Percentiles rank a stretch among this genome's conserved stretches.
Evolutionary conservation across 2,797 vertebrate species (phyloP).

Genomic region (Rhinichthys osculus): DNA sequence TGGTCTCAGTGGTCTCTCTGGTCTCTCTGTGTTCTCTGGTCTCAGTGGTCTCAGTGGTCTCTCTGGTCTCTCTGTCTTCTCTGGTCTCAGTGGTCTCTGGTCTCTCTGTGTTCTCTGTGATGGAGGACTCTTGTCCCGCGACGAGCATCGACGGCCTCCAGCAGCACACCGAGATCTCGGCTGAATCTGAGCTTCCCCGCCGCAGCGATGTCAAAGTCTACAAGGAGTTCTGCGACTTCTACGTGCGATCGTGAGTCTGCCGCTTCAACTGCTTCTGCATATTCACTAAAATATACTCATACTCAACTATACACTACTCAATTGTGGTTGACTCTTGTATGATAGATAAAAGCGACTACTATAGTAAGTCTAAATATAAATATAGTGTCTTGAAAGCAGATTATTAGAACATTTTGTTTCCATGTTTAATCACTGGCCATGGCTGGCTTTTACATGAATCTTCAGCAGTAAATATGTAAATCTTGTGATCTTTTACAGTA

Average conservation of each 20-base stretch:
- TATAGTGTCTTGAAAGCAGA: not conserved
- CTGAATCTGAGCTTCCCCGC: slow-evolving; percentile 83
- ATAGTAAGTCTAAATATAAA: too few species aligned
- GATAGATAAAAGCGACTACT: not conserved
- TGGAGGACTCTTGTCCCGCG: slow-evolving; percentile 73
- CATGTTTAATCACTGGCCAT: not conserved
- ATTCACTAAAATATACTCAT: too few species aligned
- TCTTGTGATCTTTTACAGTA: not conserved
- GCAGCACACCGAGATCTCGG: slow-evolving; percentile 68
- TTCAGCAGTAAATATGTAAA: not conserved
- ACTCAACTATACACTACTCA: too few species aligned
- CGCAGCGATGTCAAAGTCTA: slow-evolving; percentile 95
- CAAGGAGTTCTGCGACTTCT: slow-evolving; percentile 99
- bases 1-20: too few species aligned
- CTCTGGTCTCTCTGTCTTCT: too few species aligned
- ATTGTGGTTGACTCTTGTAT: not conserved
- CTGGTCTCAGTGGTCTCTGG: too few species aligned
- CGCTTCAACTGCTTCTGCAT: not conserved
- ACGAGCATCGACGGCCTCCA: slow-evolving; percentile 69
- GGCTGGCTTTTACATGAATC: not conserved
- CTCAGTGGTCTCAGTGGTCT: too few species aligned
- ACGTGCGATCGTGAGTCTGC: slow-evolving; percentile 93
- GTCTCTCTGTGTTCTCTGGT: too few species aligned
- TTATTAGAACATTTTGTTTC: not conserved
- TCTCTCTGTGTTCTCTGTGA: slow-evolving; percentile 45